Percentiles rank a stretch among this genome's conserved stretches.
phyloP scores from a whole-genome alignment of 2,797 vertebrate species.

The Poecile montanus region DNA sequence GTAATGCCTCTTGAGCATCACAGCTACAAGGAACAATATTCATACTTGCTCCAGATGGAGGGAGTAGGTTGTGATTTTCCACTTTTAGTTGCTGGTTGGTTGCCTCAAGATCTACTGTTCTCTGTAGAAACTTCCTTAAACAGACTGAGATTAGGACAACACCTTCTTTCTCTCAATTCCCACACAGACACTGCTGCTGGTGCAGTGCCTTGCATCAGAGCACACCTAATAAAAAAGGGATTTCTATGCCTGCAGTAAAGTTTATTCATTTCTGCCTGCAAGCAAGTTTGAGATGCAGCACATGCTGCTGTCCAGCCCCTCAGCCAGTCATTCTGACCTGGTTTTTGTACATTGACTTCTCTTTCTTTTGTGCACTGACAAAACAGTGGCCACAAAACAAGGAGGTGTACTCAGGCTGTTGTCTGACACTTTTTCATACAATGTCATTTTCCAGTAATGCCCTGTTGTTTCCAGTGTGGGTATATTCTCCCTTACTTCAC shows the following conservation, averaged over 20 bases:
- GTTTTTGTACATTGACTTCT: neutral
- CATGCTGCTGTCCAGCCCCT: neutral
- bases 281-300: neutral
- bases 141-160: neutral
- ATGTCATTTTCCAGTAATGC: neutral
- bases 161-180: neutral
- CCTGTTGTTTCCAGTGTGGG: neutral
- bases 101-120: neutral
- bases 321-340: neutral
- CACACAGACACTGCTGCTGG: neutral
- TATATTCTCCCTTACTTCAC: neutral
- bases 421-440: neutral
- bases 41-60: neutral
- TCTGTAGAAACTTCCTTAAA: neutral
- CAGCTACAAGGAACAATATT: neutral
- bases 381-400: neutral
- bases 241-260: neutral
- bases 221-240: neutral
- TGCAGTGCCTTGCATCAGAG: constrained; percentile 6
- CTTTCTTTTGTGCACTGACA: neutral
- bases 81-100: neutral
- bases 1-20: neutral
- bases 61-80: neutral
- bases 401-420: neutral
- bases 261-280: neutral